These are phyloP conservation scores for Lycophotia porphyrea DNA, from an alignment of 2,888 invertebrate genomes.

Conservation along the genomic window DNA sequence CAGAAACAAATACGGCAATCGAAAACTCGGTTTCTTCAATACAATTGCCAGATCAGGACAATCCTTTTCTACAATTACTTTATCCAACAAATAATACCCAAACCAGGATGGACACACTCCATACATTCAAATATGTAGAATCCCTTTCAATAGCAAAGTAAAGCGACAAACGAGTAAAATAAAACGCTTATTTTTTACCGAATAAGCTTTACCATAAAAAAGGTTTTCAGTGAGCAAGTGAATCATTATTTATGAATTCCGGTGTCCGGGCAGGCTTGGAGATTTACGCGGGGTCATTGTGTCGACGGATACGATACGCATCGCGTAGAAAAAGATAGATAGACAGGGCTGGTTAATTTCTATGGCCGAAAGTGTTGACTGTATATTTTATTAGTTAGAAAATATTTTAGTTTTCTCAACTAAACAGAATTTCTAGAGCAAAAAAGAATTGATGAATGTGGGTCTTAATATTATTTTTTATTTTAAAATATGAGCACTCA, in stretches of 20 bases:
- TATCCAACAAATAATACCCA: slow-evolving; percentile 39
- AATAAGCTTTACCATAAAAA: slow-evolving; percentile 90
- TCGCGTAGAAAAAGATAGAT: slow-evolving; percentile 68
- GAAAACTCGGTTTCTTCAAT: not conserved
- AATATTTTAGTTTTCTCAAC: not conserved
- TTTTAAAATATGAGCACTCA: not conserved
- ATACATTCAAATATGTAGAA: slow-evolving; percentile 60
- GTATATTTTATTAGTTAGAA: not conserved
- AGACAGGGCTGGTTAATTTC: slow-evolving; percentile 49
- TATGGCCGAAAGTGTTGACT: slow-evolving; percentile 40
- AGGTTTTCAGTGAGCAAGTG: slow-evolving; percentile 90
- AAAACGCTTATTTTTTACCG: slow-evolving; percentile 86
- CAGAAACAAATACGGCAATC: not conserved
- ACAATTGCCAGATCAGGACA: slow-evolving; percentile 7
- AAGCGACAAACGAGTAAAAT: slow-evolving; percentile 85
- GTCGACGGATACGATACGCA: slow-evolving; percentile 81
- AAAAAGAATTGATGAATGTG: not conserved
- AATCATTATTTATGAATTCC: slow-evolving; percentile 91
- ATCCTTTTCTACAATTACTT: slow-evolving; percentile 26
- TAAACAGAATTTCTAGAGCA: not conserved
- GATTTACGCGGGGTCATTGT: slow-evolving; percentile 90
- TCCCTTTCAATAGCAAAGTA: slow-evolving; percentile 73
- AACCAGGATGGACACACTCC: slow-evolving; percentile 49
- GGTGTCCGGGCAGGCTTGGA: slow-evolving; percentile 82
- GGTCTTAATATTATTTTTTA: not conserved